Evolutionary conservation across 1,140 invertebrate genomes (phyloP).

Genomic region (Campoletis sonorensis): DNA sequence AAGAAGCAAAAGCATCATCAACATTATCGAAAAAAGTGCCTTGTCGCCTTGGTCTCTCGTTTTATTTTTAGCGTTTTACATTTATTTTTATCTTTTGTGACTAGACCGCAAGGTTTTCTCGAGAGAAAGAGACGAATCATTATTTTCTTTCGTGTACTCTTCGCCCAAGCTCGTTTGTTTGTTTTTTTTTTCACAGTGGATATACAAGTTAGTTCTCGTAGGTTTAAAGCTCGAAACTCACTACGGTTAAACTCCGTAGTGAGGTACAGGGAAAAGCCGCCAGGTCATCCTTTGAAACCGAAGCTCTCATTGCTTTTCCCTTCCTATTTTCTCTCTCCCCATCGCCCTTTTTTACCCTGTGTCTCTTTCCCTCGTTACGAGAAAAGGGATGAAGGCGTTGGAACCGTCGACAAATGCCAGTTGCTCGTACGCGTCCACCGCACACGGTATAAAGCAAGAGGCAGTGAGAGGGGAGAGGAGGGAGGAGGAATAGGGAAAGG

Average conservation of each 20-base stretch:
- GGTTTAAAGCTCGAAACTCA: background rate
- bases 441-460: background rate
- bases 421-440: background rate
- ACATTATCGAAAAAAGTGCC: conserved; percentile 32
- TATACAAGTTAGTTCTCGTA: conserved; percentile 13
- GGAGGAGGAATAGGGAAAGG: no score
- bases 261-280: conserved; percentile 17
- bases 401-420: conserved; percentile 34
- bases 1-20: conserved; percentile 19
- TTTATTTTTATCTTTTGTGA: conserved; percentile 41
- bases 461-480: no score
- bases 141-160: conserved; percentile 13
- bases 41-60: conserved; percentile 14
- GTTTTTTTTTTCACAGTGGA: conserved; percentile 30
- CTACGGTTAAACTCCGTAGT: background rate
- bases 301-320: conserved; percentile 29
- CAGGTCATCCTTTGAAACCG: conserved; percentile 48
- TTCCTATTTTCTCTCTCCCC: background rate
- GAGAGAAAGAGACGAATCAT: conserved; percentile 31
- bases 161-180: conserved; percentile 25
- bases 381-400: background rate
- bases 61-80: conserved; percentile 45
- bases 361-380: conserved; percentile 20
- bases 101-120: conserved; percentile 2
- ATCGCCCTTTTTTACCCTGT: no score